These are phyloP conservation scores for Liopterus haemorrhoidalis DNA, from an alignment of 2,888 invertebrate genomes.

Conservation along the genomic window DNA sequence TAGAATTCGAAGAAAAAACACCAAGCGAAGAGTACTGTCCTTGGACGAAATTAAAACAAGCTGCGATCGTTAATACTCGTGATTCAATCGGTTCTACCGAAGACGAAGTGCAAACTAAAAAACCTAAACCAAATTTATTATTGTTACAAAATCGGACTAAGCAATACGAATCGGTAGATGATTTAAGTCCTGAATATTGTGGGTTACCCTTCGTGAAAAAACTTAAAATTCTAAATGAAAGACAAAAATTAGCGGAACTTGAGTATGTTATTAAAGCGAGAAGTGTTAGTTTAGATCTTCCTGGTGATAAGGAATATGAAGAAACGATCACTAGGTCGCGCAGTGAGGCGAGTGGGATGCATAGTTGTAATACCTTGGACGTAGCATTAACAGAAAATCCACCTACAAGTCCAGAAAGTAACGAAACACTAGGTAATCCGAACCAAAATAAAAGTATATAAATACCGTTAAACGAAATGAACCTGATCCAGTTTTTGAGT, in stretches of 20 bases:
- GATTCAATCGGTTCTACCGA: slow-evolving; percentile 33
- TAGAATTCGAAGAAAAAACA: slow-evolving; percentile 42
- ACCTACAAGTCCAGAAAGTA: slow-evolving; percentile 31
- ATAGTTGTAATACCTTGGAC: slow-evolving; percentile 40
- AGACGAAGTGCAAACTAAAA: slow-evolving; percentile 13
- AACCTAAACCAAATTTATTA: slow-evolving; percentile 38
- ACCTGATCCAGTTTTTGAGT: no score
- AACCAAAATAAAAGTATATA: no score
- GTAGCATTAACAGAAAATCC: slow-evolving; percentile 45
- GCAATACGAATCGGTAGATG: slow-evolving; percentile 77
- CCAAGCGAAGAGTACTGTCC: slow-evolving; percentile 60
- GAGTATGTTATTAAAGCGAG: slow-evolving; percentile 69
- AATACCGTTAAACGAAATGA: no score
- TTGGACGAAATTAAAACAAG: slow-evolving; percentile 74
- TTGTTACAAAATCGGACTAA: slow-evolving; percentile 49
- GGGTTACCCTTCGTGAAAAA: slow-evolving; percentile 84
- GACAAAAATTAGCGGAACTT: slow-evolving; percentile 77
- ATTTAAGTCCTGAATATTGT: slow-evolving; percentile 80
- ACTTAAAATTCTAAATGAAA: slow-evolving; percentile 79
- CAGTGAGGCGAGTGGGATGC: slow-evolving; percentile 76
- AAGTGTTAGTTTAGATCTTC: slow-evolving; percentile 74
- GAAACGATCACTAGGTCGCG: slow-evolving; percentile 65
- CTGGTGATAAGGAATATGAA: slow-evolving; percentile 51
- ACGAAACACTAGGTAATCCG: slow-evolving; percentile 24
- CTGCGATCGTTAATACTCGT: slow-evolving; percentile 57